Conservation (phyloP, 1,140 invertebrate genomes). For the Drosophila murphyi region DNA sequence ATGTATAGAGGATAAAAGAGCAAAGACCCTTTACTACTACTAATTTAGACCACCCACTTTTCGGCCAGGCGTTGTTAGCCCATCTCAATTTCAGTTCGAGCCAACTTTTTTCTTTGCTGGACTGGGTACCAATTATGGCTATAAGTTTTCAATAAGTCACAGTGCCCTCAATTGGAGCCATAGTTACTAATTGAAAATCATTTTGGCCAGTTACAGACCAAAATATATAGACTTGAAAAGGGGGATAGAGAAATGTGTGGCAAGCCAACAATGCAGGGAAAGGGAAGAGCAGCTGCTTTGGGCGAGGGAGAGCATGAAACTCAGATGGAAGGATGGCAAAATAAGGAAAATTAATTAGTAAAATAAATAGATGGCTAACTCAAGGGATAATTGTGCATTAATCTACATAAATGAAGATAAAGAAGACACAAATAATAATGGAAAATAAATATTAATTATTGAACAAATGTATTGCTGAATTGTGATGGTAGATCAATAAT, state of each 20-base stretch:
- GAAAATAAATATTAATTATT: too few relatives aligned
- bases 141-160: slow-evolving; percentile 54
- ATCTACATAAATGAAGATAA: not conserved
- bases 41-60: not conserved
- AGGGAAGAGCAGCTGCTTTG: too few relatives aligned
- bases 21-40: not conserved
- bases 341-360: not conserved
- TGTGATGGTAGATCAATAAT: too few relatives aligned
- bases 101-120: slow-evolving; percentile 5
- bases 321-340: not conserved
- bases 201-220: not conserved
- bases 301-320: not conserved
- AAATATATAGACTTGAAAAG: not conserved
- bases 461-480: too few relatives aligned
- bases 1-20: not conserved
- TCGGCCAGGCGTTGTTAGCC: not conserved
- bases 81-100: slow-evolving; percentile 6
- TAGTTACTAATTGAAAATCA: slow-evolving; percentile 34
- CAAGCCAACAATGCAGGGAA: not conserved
- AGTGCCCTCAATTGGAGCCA: slow-evolving; percentile 44
- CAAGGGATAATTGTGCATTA: too few relatives aligned
- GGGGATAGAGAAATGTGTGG: not conserved
- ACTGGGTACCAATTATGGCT: slow-evolving; percentile 43
- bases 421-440: not conserved
- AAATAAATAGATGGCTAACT: not conserved